A percentile compares a stretch with the other conserved stretches of the same genome.
Conservation (phyloP, 2,113 vertebrate genomes). For the Gymnorhina tibicen region DNA sequence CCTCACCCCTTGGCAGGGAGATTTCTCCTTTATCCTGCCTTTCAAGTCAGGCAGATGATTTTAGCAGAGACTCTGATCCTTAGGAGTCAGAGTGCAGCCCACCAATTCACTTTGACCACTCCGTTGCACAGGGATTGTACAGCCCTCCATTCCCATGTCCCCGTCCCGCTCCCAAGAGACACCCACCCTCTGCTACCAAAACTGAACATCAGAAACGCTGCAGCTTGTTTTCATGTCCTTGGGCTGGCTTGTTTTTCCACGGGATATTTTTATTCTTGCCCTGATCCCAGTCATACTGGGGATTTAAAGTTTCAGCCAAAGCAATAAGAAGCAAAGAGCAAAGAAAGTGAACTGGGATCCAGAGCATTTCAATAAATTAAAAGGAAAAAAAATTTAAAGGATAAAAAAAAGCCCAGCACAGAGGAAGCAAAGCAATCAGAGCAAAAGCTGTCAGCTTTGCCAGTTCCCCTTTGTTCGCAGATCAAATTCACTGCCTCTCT, state of each 20-base stretch:
- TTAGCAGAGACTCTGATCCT: background rate
- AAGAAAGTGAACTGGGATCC: conserved; percentile 30
- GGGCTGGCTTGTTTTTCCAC: background rate
- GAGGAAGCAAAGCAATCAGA: conserved; percentile 29
- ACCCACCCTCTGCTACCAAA: background rate
- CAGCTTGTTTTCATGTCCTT: conserved; percentile 27
- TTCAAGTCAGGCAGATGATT: background rate
- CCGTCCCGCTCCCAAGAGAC: background rate
- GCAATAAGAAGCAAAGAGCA: conserved; percentile 38
- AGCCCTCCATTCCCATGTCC: background rate
- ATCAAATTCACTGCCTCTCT: conserved; percentile 26
- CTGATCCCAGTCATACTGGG: conserved; percentile 8
- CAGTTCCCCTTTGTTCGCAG: background rate
- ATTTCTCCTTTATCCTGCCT: conserved; percentile 2
- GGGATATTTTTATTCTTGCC: conserved; percentile 30
- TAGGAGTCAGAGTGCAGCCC: background rate
- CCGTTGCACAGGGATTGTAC: background rate
- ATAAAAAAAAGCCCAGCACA: background rate
- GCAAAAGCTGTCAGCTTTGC: conserved; percentile 40
- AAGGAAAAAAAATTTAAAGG: background rate
- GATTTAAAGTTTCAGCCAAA: conserved; percentile 55
- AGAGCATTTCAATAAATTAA: conserved; percentile 57
- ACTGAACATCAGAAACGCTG: background rate
- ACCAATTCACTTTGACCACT: background rate
- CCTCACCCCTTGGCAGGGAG: conserved; percentile 7